Evolutionary conservation across 2,888 invertebrate species (phyloP), one percentile per base, ranked within the genome.

Genomic region (Onchidella celtica): DNA sequence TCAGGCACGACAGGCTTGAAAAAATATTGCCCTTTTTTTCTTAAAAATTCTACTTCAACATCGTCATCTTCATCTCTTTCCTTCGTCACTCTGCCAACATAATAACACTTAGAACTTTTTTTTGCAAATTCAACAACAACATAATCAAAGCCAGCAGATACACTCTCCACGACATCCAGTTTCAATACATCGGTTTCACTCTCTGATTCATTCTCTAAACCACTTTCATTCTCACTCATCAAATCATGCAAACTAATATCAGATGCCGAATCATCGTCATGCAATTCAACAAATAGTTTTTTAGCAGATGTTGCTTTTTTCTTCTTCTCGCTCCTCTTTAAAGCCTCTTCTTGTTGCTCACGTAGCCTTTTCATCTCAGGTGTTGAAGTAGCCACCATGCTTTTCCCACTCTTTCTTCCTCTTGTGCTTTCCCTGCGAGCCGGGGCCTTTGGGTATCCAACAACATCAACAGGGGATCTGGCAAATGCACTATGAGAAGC

Each of bases 341-440:
- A 3, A 2, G 69, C 4, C n/a, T 3, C 69, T 21, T 4, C 69
- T n/a, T n/a, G n/a, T n/a, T n/a, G n/a, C n/a, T n/a, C n/a, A 21
- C 32, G 32, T 1, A 69, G 32, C 6, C 36, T 2, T 21, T 69
- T 6, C 69, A 69, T 4, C 24, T 69, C 69, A 6, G 69, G 69
- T 4, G 69, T 69, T 24, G 38, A 38, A 36, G 69, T 69, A 21
- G 69, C 69, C 21, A 69, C 69, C 69, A 69, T 69, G n/a, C 11
- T 14, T 17, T 36, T 69, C 3, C 69, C 69, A 21, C 21, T 2
- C 69, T 69, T 69, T 38, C 69, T 2, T 3, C 36, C 69, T 17
- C 38, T 2, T 6, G 4, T 9, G 17, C 38, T 21, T 6, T 17
- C 69, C 36, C 36, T 69, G 4, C 69, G 2, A 6, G 69, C 36